Conservation (phyloP, 2,888 invertebrate species). For the Halictus ligatus region DNA sequence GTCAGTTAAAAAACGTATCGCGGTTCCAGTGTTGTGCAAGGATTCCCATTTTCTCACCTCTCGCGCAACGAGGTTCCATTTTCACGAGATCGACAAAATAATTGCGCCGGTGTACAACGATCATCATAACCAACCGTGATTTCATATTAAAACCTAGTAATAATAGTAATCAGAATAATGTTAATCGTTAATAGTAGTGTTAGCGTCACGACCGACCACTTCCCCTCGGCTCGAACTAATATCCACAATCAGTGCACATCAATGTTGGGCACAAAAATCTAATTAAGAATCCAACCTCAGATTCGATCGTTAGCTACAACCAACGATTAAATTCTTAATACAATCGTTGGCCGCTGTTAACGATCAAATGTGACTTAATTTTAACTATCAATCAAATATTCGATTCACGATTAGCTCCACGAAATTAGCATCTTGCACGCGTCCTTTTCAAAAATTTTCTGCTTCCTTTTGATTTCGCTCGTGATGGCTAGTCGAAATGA, state of each 20-base stretch:
- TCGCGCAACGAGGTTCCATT: constrained; percentile 44
- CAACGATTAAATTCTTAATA: too few species aligned
- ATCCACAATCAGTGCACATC: neutral
- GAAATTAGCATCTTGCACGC: neutral
- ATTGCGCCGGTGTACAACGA: constrained; percentile 63
- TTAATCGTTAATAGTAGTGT: constrained; percentile 66
- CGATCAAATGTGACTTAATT: neutral
- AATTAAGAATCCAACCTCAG: neutral
- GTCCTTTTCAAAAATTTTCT: neutral
- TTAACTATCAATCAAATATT: neutral
- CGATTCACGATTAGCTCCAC: too few species aligned
- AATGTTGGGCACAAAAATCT: neutral
- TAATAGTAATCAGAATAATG: constrained; percentile 58
- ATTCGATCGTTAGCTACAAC: too few species aligned
- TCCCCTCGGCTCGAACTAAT: constrained; percentile 39
- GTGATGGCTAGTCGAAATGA: neutral
- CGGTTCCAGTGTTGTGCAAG: constrained; percentile 42
- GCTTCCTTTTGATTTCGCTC: neutral
- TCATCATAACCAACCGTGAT: constrained; percentile 54
- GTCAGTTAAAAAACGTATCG: constrained; percentile 67
- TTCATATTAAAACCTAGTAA: constrained; percentile 55
- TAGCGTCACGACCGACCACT: constrained; percentile 59
- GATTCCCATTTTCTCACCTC: neutral
- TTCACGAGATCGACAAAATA: constrained; percentile 69
- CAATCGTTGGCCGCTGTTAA: neutral